Percentiles rank a stretch among this genome's conserved stretches.
Conservation (phyloP, 2,797 vertebrate genomes). For the Hydrocynus forskahlii region DNA sequence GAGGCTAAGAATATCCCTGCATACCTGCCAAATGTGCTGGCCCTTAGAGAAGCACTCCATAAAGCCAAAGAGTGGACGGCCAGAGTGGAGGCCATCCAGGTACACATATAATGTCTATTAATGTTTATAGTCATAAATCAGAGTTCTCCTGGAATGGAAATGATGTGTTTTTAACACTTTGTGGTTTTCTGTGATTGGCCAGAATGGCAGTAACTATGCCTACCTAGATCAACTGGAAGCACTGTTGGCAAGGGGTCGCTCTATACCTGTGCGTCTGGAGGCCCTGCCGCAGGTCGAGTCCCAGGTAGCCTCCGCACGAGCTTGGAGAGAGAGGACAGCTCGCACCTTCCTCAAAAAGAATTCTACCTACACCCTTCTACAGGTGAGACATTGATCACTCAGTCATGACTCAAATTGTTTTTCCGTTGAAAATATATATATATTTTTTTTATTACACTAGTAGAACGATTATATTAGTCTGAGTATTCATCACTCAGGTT, state of each 20-base stretch:
- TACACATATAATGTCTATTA: constrained; percentile 56
- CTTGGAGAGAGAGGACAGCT: constrained; percentile 94
- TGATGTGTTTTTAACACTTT: not conserved
- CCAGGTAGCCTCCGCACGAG: constrained; percentile 91
- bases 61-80: constrained; percentile 95
- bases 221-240: constrained; percentile 96
- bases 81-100: constrained; percentile 96
- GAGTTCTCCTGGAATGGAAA: not conserved
- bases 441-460: too few species aligned
- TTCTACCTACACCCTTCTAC: constrained; percentile 91
- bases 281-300: constrained; percentile 93
- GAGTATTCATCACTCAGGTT: constrained; percentile 75
- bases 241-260: constrained; percentile 89
- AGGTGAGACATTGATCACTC: constrained; percentile 76
- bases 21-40: constrained; percentile 93
- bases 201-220: constrained; percentile 91
- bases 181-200: constrained; percentile 13
- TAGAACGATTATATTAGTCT: too few species aligned
- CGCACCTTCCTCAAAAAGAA: constrained; percentile 98
- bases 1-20: constrained; percentile 97
- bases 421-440: too few species aligned
- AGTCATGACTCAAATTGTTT: not conserved
- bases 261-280: constrained; percentile 92
- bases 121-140: not conserved
- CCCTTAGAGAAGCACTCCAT: constrained; percentile 91